Evolutionary conservation across 2,113 vertebrate genomes (phyloP).

Genomic region (Marmota monax): DNA sequence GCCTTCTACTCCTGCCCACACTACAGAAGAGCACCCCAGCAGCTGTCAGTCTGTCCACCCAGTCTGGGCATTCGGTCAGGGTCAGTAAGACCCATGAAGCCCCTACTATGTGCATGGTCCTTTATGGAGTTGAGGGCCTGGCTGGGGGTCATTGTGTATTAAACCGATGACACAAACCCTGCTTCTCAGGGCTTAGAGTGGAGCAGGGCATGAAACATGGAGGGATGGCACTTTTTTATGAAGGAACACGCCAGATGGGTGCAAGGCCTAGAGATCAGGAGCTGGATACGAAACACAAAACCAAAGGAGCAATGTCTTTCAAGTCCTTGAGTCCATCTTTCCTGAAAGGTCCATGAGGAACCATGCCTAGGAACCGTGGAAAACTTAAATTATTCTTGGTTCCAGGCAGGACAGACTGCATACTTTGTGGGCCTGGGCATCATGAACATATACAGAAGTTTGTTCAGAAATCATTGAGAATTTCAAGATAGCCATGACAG

Average conservation of each 20-base stretch:
- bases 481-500: too few species aligned
- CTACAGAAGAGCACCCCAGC: neutral
- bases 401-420: neutral
- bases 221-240: neutral
- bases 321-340: neutral
- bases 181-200: neutral
- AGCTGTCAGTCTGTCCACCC: neutral
- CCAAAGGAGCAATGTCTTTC: neutral
- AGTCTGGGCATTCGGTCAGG: neutral
- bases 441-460: neutral
- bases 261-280: neutral
- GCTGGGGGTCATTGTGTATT: rapidly evolving
- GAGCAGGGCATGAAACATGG: neutral
- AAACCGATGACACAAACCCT: neutral
- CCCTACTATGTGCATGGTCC: neutral
- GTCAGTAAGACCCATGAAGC: neutral
- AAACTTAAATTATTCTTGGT: constrained; percentile 3
- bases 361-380: neutral
- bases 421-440: neutral
- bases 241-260: neutral
- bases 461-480: neutral
- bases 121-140: neutral
- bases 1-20: neutral
- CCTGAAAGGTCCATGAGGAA: neutral
- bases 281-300: neutral